Conservation (phyloP, 2,113 vertebrate species). For the Nansenia antarctica region DNA sequence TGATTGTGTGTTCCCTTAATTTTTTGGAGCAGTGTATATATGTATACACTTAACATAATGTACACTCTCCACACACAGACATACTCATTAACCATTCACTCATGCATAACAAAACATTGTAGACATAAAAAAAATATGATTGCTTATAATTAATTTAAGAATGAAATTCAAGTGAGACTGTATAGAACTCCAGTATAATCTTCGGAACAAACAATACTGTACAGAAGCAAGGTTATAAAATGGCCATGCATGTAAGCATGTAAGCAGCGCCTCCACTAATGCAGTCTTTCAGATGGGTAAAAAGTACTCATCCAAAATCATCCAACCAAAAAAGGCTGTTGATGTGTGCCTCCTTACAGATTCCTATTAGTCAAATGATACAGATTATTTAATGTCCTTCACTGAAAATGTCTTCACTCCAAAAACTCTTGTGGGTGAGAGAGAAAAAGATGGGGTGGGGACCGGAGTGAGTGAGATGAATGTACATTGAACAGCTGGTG, state of each 20-base stretch:
- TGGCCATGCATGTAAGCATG: constrained; percentile 54
- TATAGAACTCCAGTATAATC: constrained; percentile 50
- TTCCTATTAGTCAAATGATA: constrained; percentile 12
- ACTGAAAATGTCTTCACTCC: constrained; percentile 21
- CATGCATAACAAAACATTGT: constrained; percentile 61
- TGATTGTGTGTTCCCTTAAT: too few relatives aligned
- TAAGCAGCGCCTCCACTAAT: constrained; percentile 31
- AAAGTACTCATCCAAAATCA: constrained; percentile 52
- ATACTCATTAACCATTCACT: constrained; percentile 44
- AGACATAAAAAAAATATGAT: constrained; percentile 54
- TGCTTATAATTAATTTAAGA: constrained; percentile 4
- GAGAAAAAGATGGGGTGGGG: background rate
- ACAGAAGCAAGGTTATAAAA: constrained; percentile 34
- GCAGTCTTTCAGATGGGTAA: constrained; percentile 21
- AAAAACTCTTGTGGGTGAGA: background rate
- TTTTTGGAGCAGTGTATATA: too few relatives aligned
- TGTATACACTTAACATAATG: constrained; percentile 54
- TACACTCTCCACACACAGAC: constrained; percentile 44
- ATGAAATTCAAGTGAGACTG: constrained; percentile 16
- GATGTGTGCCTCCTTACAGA: constrained; percentile 1
- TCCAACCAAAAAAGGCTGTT: constrained; percentile 36
- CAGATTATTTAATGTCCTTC: too few relatives aligned
- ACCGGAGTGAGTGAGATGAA: background rate
- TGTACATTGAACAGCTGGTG: background rate
- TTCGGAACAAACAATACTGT: constrained; percentile 26